Conservation (phyloP, 2,888 invertebrate genomes). For the Drosophila flavopinicola region DNA sequence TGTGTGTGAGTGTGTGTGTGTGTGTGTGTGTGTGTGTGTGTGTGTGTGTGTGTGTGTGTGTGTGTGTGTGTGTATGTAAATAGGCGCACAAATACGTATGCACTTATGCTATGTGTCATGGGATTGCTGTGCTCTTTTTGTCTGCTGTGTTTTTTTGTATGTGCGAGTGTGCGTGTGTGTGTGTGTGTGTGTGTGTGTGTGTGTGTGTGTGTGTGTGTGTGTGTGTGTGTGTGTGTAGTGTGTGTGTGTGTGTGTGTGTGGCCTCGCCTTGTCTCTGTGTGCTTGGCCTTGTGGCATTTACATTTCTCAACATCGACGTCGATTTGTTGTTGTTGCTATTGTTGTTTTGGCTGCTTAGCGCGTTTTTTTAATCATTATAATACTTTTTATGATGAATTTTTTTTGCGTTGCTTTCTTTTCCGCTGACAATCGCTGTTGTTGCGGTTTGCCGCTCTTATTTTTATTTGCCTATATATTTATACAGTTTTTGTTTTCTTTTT, state of each 20-base stretch:
- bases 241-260: slow-evolving; percentile 46
- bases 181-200: slow-evolving; percentile 58
- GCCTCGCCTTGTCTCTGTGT: slow-evolving; percentile 72
- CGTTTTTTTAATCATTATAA: slow-evolving; percentile 73
- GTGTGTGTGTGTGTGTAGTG: slow-evolving; percentile 16
- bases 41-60: slow-evolving; percentile 19
- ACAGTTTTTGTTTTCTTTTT: slow-evolving; percentile 48
- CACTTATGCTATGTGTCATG: slow-evolving; percentile 66
- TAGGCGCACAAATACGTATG: slow-evolving; percentile 47
- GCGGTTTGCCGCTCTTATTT: slow-evolving; percentile 52
- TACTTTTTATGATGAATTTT: slow-evolving; percentile 66
- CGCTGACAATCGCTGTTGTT: slow-evolving; percentile 45
- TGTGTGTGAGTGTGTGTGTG: no score
- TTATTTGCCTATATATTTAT: slow-evolving; percentile 66
- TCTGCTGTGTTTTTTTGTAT: slow-evolving; percentile 12
- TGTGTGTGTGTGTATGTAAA: slow-evolving; percentile 21
- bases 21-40: slow-evolving; percentile 14
- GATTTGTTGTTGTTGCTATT: slow-evolving; percentile 33
- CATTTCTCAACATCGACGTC: slow-evolving; percentile 70
- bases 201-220: slow-evolving; percentile 56
- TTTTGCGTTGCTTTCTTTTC: slow-evolving; percentile 63
- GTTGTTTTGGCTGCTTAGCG: slow-evolving; percentile 41
- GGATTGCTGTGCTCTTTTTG: slow-evolving; percentile 64
- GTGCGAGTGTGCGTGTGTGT: no score
- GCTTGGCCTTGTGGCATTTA: slow-evolving; percentile 80